Base-by-base conservation (phyloP, 2,113 vertebrate species). In the Gymnocephalus cernua region DNA sequence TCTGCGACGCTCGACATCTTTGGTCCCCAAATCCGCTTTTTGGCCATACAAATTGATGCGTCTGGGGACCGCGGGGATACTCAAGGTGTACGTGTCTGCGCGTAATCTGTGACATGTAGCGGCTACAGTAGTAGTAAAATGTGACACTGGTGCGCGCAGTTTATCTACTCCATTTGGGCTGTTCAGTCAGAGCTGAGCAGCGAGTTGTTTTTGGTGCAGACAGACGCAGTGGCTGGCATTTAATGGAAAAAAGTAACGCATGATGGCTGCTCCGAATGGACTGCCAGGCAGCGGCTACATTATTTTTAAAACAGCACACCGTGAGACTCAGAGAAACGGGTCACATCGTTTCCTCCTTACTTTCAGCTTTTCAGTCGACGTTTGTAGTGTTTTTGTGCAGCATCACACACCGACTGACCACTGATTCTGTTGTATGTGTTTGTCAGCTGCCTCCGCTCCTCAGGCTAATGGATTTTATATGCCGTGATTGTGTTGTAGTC, bases 191-290 rank as follows among this genome's bases (percentile, higher is more conserved):
- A 64, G 79, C 74, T 68, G 80, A 71, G 63, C 77, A 73, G 80
- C 72, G 64, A 77, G 45, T 90, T 90, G 79, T 86, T 89, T 90
- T 92, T 92, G 90, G 86, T 91, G 93, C 93, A 91, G 90, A 91
- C 92, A 93, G 93, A 93, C 93, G 93, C 92, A 93, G 92, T 91
- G 91, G 88, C 85, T 91, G 90, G 89, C 89, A 86, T 91, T 93
- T 92, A 84, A 86, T 78, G 64, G 35, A 63, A 72, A 61, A 67
- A 65, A 74, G 85, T 84, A 85, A 88, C 44, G 91, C 87, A 84
- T 74, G 89, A 81, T 80, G 82, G 89, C 78, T 86, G 90, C 61
- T 72, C 45, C 13, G 85, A 83, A 78, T 76, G 82, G 80, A 64
- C 79, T 57, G 84, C 67, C 74, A 50, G 84, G 59, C 71, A 45